Evolutionary conservation across 2,797 vertebrate species (phyloP).

Genomic region (Acridotheres tristis): DNA sequence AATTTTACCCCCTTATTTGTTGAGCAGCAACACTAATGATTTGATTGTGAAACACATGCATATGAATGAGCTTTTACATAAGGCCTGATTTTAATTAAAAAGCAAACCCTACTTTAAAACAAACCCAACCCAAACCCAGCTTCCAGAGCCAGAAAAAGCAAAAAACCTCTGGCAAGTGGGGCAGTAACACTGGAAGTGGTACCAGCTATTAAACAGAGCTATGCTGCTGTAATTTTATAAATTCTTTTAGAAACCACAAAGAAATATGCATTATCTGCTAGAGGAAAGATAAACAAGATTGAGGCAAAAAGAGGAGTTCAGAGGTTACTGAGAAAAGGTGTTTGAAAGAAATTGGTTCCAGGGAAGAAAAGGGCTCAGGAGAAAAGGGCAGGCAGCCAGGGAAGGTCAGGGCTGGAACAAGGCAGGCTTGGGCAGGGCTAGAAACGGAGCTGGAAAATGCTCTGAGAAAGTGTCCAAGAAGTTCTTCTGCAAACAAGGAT

Average conservation of each 20-base stretch:
- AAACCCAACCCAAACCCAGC: not conserved
- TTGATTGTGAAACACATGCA: conserved; percentile 15
- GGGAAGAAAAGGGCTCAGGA: not conserved
- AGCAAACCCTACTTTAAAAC: not conserved
- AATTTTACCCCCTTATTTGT: not conserved
- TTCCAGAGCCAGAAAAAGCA: not conserved
- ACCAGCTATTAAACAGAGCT: not conserved
- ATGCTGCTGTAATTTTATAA: not conserved
- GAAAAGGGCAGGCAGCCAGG: not conserved
- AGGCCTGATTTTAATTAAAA: conserved; percentile 10
- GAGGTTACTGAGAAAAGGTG: not conserved
- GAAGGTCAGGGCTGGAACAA: not conserved
- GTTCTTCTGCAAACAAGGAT: not conserved
- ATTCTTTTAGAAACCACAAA: not conserved
- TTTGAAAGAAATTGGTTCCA: not conserved
- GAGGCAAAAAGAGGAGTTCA: not conserved
- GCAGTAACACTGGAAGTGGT: not conserved
- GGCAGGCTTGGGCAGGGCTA: not conserved
- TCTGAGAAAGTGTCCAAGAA: not conserved
- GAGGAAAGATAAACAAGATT: not conserved
- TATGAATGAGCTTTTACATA: conserved; percentile 26
- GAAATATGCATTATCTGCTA: not conserved
- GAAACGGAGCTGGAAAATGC: not conserved
- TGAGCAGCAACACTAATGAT: not conserved
- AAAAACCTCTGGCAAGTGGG: not conserved